Percentiles rank a stretch among this genome's conserved stretches.
These are phyloP conservation scores for Megatriorchis doriae DNA, from an alignment of 2,113 vertebrate genomes.

Conservation along the genomic window DNA sequence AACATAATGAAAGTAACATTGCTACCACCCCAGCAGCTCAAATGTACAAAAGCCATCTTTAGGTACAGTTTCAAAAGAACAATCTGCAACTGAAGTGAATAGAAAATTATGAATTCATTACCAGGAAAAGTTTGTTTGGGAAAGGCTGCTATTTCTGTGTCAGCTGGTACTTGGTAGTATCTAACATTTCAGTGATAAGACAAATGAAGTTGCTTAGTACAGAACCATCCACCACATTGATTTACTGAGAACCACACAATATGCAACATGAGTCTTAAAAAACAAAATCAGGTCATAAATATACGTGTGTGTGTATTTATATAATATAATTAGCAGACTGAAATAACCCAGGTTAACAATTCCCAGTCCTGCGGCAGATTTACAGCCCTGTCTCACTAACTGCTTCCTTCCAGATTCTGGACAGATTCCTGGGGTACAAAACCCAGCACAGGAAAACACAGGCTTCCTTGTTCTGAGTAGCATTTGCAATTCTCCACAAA, in stretches of 20 bases:
- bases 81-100: neutral
- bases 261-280: neutral
- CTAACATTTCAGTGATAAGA: neutral
- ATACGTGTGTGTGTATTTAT: constrained; percentile 10
- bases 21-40: neutral
- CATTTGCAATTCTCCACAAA: constrained; percentile 23
- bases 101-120: neutral
- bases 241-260: neutral
- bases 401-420: constrained; percentile 61
- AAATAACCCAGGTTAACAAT: constrained; percentile 68
- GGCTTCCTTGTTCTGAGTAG: constrained; percentile 54
- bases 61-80: neutral
- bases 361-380: constrained; percentile 58
- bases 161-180: neutral
- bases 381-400: constrained; percentile 62
- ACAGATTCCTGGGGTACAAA: constrained; percentile 63
- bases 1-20: neutral
- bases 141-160: neutral
- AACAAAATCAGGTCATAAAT: constrained; percentile 37
- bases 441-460: constrained; percentile 37
- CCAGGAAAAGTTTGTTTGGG: neutral
- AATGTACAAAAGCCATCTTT: neutral
- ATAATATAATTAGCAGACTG: constrained; percentile 60
- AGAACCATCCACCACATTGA: neutral
- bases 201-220: neutral